These are phyloP conservation scores for Nothobranchius kuhntae DNA, from an alignment of 2,113 vertebrate species.

Conservation along the genomic window DNA sequence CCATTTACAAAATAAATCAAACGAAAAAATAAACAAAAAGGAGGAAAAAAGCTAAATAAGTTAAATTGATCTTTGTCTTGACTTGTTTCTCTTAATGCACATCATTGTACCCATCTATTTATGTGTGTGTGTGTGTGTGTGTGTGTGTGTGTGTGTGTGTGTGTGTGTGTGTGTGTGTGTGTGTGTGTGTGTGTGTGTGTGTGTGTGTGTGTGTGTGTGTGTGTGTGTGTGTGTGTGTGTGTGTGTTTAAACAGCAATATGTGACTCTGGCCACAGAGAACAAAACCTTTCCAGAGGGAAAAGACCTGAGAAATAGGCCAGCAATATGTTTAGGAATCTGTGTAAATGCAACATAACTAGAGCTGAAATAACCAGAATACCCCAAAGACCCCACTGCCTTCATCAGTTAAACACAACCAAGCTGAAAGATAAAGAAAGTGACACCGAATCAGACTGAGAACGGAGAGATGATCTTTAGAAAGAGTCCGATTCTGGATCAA, in stretches of 20 bases:
- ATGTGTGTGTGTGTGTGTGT: not conserved
- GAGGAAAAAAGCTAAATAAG: too few species aligned
- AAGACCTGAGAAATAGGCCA: constrained; percentile 67
- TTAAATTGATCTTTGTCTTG: too few species aligned
- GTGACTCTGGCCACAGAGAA: constrained; percentile 51
- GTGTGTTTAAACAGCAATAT: constrained; percentile 33
- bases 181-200: not conserved
- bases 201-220: not conserved
- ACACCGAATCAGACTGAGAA: constrained; percentile 27
- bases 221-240: constrained; percentile 1
- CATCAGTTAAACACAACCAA: constrained; percentile 75
- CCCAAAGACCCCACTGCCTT: constrained; percentile 66
- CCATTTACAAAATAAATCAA: too few species aligned
- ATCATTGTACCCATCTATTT: constrained; percentile 29
- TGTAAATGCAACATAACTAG: constrained; percentile 57
- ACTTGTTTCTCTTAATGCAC: not conserved
- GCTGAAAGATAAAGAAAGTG: constrained; percentile 27
- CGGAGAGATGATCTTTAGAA: not conserved
- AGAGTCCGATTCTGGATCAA: constrained; percentile 10
- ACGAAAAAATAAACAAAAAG: too few species aligned
- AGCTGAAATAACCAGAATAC: constrained; percentile 74
- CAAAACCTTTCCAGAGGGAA: constrained; percentile 60
- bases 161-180: not conserved
- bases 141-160: constrained; percentile 22
- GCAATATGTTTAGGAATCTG: constrained; percentile 25